These are phyloP conservation scores for Sebastes hopkinsi DNA, from an alignment of 2,797 vertebrate genomes.

Conservation along the genomic window DNA sequence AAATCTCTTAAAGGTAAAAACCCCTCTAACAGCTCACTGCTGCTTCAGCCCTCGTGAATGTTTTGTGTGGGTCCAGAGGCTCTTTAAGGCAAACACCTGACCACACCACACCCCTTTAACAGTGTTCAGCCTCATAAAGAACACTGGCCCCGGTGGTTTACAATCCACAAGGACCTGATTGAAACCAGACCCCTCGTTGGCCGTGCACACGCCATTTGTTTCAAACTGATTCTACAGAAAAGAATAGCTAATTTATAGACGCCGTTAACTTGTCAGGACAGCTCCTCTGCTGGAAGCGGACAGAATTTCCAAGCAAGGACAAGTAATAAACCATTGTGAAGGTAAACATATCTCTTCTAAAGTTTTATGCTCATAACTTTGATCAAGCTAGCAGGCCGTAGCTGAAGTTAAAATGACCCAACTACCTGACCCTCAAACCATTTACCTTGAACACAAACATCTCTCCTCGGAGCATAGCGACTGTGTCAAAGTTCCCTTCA, in stretches of 20 bases:
- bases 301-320: constrained; percentile 30
- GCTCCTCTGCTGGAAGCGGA: constrained; percentile 14
- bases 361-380: background rate
- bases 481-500: constrained; percentile 94
- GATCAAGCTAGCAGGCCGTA: background rate
- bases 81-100: constrained; percentile 74
- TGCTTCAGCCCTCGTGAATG: constrained; percentile 29
- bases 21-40: constrained; percentile 20
- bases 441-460: constrained; percentile 99
- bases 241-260: constrained; percentile 32
- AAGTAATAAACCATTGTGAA: constrained; percentile 2
- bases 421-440: background rate
- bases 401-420: background rate
- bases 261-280: constrained; percentile 26
- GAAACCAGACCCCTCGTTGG: constrained; percentile 63
- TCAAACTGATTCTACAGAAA: constrained; percentile 39
- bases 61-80: constrained; percentile 54
- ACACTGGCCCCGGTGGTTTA: constrained; percentile 60
- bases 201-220: constrained; percentile 46
- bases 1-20: constrained; percentile 9
- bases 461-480: constrained; percentile 93
- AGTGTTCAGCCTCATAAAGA: constrained; percentile 60
- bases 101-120: constrained; percentile 55
- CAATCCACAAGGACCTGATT: constrained; percentile 63
- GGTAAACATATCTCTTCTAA: background rate